Percentiles rank a stretch among this genome's conserved stretches.
Evolutionary conservation across 2,113 vertebrate species (phyloP).

Genomic region (Cinclus mexicanus): DNA sequence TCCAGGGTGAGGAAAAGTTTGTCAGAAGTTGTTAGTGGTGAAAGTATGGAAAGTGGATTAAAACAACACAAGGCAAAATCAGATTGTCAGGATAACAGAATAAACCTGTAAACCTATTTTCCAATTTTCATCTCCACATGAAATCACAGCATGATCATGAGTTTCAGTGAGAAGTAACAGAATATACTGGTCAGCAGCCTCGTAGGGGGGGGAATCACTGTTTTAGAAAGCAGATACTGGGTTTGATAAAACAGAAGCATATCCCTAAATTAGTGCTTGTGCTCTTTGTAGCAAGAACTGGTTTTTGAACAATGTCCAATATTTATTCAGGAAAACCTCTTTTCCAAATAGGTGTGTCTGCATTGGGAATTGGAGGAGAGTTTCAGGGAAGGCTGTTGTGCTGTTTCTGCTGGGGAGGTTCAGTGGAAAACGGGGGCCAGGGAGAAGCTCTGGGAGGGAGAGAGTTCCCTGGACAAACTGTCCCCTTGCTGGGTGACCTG

Average conservation of each 20-base stretch:
- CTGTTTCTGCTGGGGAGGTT: background rate
- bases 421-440: rapidly evolving
- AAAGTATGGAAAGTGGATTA: slow-evolving; percentile 64
- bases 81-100: slow-evolving; percentile 53
- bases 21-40: slow-evolving; percentile 62
- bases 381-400: background rate
- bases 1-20: slow-evolving; percentile 34
- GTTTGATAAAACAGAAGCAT: slow-evolving; percentile 8
- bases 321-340: background rate
- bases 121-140: slow-evolving; percentile 72
- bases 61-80: slow-evolving; percentile 48
- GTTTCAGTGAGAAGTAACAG: slow-evolving; percentile 30
- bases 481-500: background rate
- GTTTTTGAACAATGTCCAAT: background rate
- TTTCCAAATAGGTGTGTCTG: background rate
- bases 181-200: background rate
- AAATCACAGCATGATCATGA: slow-evolving; percentile 53
- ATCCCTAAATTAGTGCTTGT: background rate
- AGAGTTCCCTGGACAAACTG: no score
- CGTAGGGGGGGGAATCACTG: background rate
- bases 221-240: background rate
- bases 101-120: slow-evolving; percentile 68
- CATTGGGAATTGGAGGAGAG: background rate
- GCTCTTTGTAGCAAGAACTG: background rate
- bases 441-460: background rate